phyloP scores from a whole-genome alignment of 2,797 vertebrate genomes.

The Leuciscus waleckii region DNA sequence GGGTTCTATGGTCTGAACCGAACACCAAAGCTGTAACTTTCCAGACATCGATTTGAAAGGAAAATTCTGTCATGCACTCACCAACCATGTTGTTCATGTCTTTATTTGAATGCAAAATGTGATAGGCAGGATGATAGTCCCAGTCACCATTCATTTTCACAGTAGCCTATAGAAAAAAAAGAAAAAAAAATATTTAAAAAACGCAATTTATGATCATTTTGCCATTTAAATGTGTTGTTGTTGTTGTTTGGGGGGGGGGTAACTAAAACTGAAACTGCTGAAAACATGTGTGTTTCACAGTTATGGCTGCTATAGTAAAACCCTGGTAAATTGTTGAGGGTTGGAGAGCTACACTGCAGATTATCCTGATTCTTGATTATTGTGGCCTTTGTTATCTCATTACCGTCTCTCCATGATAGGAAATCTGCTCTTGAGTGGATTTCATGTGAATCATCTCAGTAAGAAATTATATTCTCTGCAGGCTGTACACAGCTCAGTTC shows the following conservation, averaged over 20 bases:
- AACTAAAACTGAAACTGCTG: too few species aligned
- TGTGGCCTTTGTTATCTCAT: slow-evolving; percentile 26
- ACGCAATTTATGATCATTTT: too few species aligned
- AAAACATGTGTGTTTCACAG: neutral
- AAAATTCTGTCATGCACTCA: neutral
- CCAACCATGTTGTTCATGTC: neutral
- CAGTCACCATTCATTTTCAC: too few species aligned
- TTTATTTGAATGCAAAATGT: neutral
- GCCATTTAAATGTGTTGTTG: too few species aligned
- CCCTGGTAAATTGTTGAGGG: neutral
- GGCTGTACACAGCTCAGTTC: slow-evolving; percentile 47
- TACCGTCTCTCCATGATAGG: slow-evolving; percentile 28
- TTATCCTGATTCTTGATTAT: slow-evolving; percentile 28
- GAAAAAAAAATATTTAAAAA: too few species aligned
- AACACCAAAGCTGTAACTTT: slow-evolving; percentile 15
- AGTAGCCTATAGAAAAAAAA: too few species aligned
- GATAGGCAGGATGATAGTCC: neutral
- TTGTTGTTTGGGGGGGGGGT: too few species aligned
- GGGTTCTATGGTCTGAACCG: neutral
- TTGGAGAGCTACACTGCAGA: slow-evolving; percentile 19
- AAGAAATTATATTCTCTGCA: slow-evolving; percentile 45
- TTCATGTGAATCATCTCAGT: slow-evolving; percentile 53
- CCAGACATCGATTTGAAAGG: neutral
- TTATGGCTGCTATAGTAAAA: neutral
- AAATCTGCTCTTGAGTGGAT: slow-evolving; percentile 27